Evolutionary conservation across 2,888 invertebrate genomes (phyloP).

Genomic region (Drosophila subquinaria): DNA sequence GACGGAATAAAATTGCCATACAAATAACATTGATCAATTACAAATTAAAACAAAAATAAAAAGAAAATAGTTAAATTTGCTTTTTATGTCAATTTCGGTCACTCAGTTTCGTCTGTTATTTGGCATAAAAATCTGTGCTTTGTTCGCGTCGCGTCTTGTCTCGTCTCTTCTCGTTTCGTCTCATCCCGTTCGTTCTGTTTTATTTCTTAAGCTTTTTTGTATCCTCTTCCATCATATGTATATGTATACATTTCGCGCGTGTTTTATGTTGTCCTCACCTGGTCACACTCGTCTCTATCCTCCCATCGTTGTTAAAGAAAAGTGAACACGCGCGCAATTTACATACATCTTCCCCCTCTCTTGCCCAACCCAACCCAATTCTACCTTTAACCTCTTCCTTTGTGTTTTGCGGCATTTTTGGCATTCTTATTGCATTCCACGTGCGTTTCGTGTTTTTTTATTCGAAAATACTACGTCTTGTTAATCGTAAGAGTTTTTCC

Average conservation of each 20-base stretch:
- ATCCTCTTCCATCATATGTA: constrained; percentile 30
- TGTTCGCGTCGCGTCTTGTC: constrained; percentile 18
- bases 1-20: constrained; percentile 16
- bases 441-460: constrained; percentile 36
- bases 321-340: constrained; percentile 48
- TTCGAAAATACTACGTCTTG: constrained; percentile 6
- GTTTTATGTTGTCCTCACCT: constrained; percentile 14
- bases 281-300: constrained; percentile 37
- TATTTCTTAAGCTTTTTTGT: constrained; percentile 31
- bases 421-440: constrained; percentile 59
- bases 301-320: constrained; percentile 14
- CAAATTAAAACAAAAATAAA: constrained; percentile 10
- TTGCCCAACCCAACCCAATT: too few relatives aligned
- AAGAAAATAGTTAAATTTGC: constrained; percentile 22
- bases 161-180: background rate
- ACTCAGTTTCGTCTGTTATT: constrained; percentile 15
- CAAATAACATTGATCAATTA: constrained; percentile 10
- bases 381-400: background rate
- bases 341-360: background rate
- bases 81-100: constrained; percentile 27
- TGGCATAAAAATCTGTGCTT: constrained; percentile 19
- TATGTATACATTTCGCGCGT: constrained; percentile 14
- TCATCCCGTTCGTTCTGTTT: constrained; percentile 14
- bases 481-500: constrained; percentile 1
- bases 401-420: constrained; percentile 36